Conservation (phyloP, 1,140 invertebrate species). For the Calephelis nemesis region DNA sequence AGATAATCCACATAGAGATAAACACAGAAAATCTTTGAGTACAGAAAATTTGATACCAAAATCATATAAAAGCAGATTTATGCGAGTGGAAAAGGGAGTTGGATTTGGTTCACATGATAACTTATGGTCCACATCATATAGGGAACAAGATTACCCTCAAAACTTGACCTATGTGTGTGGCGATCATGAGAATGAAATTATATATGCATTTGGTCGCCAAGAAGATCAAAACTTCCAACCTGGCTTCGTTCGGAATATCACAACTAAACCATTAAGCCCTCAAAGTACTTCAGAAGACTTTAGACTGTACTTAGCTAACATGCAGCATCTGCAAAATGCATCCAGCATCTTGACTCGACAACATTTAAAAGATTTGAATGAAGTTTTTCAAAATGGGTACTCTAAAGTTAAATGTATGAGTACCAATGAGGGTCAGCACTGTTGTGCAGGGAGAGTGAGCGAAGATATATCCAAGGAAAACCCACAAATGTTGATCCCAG, state of each 20-base stretch:
- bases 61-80: conserved; percentile 65
- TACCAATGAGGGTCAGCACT: conserved; percentile 50
- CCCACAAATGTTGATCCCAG: conserved; percentile 70
- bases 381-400: conserved; percentile 79
- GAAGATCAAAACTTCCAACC: conserved; percentile 60
- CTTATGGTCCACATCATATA: conserved; percentile 66
- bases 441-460: conserved; percentile 48
- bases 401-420: conserved; percentile 64
- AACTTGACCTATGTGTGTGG: conserved; percentile 72
- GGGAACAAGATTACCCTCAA: conserved; percentile 58
- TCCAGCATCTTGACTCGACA: conserved; percentile 80
- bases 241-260: conserved; percentile 79
- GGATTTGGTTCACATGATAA: conserved; percentile 76
- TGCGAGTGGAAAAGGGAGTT: conserved; percentile 52
- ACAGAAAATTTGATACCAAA: conserved; percentile 80
- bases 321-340: conserved; percentile 84
- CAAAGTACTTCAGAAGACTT: conserved; percentile 83
- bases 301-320: conserved; percentile 84
- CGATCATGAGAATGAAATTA: conserved; percentile 74
- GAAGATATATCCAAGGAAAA: conserved; percentile 58
- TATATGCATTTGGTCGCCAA: conserved; percentile 69
- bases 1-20: conserved; percentile 63
- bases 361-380: conserved; percentile 79
- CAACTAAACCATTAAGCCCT: conserved; percentile 81
- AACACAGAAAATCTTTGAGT: conserved; percentile 79